A percentile compares a stretch with the other conserved stretches of the same genome.
Evolutionary conservation across 2,888 invertebrate species (phyloP).

Genomic region (Epicampocera succincta): DNA sequence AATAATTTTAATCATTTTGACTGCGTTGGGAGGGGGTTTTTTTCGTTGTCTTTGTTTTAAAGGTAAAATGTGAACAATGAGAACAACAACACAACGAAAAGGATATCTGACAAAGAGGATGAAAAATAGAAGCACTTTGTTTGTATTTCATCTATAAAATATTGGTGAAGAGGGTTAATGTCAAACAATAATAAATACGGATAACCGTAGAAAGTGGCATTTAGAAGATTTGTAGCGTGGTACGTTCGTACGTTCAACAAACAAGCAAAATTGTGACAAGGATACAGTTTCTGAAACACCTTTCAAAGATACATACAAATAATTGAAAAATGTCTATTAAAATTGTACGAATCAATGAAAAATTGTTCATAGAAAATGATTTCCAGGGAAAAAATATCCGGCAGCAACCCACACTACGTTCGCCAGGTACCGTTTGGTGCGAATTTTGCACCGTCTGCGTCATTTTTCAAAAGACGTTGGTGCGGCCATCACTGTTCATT

Average conservation of each 20-base stretch:
- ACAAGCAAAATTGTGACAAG: slow-evolving; percentile 54
- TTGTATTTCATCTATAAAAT: slow-evolving; percentile 19
- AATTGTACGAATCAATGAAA: too few species aligned
- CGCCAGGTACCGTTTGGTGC: too few species aligned
- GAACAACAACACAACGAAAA: slow-evolving; percentile 12
- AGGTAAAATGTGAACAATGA: slow-evolving; percentile 30
- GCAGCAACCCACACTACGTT: too few species aligned
- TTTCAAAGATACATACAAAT: slow-evolving; percentile 34
- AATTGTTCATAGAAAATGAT: too few species aligned
- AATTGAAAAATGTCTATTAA: neutral
- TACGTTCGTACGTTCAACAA: slow-evolving; percentile 29
- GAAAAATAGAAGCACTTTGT: slow-evolving; percentile 48
- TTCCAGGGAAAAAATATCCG: too few species aligned
- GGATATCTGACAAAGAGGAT: slow-evolving; percentile 56
- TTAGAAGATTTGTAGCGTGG: slow-evolving; percentile 21
- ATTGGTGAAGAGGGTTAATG: slow-evolving; percentile 4
- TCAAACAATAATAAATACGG: neutral
- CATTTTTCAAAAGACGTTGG: too few species aligned
- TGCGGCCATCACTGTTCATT: too few species aligned
- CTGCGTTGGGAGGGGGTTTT: neutral
- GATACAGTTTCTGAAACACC: slow-evolving; percentile 56
- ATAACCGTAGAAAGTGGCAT: neutral
- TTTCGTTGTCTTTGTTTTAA: slow-evolving; percentile 1
- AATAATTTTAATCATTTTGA: slow-evolving; percentile 65
- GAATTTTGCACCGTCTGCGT: too few species aligned